phyloP scores from a whole-genome alignment of 1,140 invertebrate genomes.

The Caenorhabditis remanei region DNA sequence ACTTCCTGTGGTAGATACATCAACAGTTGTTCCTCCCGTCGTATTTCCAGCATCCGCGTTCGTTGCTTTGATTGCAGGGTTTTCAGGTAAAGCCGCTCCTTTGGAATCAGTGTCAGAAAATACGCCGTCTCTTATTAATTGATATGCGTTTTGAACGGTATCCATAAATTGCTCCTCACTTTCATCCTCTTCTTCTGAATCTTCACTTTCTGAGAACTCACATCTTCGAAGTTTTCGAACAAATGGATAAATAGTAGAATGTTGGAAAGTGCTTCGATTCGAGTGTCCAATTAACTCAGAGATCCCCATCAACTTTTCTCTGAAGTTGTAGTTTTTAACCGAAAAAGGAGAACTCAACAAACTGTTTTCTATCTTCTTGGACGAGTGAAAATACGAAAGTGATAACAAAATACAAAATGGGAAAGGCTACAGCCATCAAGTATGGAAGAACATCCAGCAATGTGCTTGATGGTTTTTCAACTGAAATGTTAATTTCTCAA shows the following conservation, averaged over 20 bases:
- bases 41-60: background rate
- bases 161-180: background rate
- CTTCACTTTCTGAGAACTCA: background rate
- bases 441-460: background rate
- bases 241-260: background rate
- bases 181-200: no score
- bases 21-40: background rate
- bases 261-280: background rate
- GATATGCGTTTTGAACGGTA: no score
- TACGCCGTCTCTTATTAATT: no score
- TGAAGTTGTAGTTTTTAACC: background rate
- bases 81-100: background rate
- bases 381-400: no score
- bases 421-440: background rate
- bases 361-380: constrained; percentile 21
- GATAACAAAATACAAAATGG: background rate
- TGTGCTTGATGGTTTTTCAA: background rate
- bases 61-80: background rate
- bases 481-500: background rate
- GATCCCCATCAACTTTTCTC: constrained; percentile 24
- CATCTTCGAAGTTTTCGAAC: background rate
- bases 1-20: no score
- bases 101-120: no score
- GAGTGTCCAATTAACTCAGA: background rate
- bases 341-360: background rate